Conservation (phyloP, 2,888 invertebrate species). For the Parnassius apollo region DNA sequence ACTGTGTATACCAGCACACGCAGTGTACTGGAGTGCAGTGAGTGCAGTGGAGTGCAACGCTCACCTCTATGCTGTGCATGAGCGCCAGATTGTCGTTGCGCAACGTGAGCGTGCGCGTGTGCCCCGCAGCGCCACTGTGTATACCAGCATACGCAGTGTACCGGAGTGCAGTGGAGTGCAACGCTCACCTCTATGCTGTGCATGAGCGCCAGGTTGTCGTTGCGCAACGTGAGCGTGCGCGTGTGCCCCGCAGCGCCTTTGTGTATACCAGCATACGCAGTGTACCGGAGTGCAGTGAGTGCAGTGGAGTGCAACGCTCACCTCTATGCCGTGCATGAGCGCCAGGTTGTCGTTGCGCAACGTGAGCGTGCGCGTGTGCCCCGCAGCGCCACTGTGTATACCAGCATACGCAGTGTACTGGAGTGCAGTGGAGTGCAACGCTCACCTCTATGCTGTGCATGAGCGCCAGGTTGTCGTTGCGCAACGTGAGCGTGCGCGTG, state of each 20-base stretch:
- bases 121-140: conserved; percentile 89
- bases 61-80: conserved; percentile 88
- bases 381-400: conserved; percentile 89
- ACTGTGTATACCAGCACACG: no score
- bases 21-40: conserved; percentile 49
- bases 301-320: conserved; percentile 48
- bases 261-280: no score
- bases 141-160: conserved; percentile 83
- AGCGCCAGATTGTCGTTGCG: conserved; percentile 88
- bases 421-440: conserved; percentile 27
- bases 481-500: conserved; percentile 84
- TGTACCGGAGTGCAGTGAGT: no score
- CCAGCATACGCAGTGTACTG: conserved; percentile 81
- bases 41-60: conserved; percentile 27
- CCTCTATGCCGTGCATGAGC: conserved; percentile 88
- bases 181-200: conserved; percentile 87
- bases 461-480: conserved; percentile 88
- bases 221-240: conserved; percentile 84
- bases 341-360: conserved; percentile 90
- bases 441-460: conserved; percentile 88
- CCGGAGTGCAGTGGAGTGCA: not conserved
- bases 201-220: conserved; percentile 88
- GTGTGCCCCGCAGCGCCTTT: conserved; percentile 86
- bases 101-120: conserved; percentile 84
- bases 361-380: conserved; percentile 84